These are phyloP conservation scores for Zaprionus capensis DNA, from an alignment of 1,140 invertebrate species.

Conservation along the genomic window DNA sequence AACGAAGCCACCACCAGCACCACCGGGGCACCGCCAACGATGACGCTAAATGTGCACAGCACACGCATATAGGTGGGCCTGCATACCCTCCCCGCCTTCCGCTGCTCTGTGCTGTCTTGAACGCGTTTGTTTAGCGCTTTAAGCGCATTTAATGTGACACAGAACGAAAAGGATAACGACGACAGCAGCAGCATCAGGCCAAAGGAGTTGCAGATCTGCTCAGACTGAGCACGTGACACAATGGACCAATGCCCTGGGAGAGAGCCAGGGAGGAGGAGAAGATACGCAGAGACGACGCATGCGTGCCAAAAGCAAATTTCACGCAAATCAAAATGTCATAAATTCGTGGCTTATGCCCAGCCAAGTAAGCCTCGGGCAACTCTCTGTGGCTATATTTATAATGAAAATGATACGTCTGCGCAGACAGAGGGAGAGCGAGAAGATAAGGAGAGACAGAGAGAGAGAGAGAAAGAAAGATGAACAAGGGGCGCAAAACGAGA, in stretches of 20 bases:
- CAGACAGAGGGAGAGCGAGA: not conserved
- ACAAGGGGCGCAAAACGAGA: conserved; percentile 29
- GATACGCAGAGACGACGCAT: conserved; percentile 60
- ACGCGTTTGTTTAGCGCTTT: conserved; percentile 78
- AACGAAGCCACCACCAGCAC: conserved; percentile 47
- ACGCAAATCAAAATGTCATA: conserved; percentile 84
- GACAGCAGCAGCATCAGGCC: conserved; percentile 48
- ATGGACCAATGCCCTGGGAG: conserved; percentile 38
- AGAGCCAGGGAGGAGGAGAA: conserved; percentile 8
- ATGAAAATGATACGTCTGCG: conserved; percentile 79
- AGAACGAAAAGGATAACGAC: conserved; percentile 83
- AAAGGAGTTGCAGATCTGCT: conserved; percentile 18
- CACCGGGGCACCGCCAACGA: conserved; percentile 73
- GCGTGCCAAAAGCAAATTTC: conserved; percentile 84
- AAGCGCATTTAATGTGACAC: conserved; percentile 83
- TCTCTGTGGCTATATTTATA: conserved; percentile 67
- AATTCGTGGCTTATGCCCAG: conserved; percentile 77
- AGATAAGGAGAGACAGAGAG: not conserved
- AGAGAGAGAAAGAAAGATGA: conserved; percentile 17
- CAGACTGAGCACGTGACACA: conserved; percentile 72
- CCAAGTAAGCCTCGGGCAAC: conserved; percentile 25
- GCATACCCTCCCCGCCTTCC: not conserved
- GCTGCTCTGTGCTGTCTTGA: conserved; percentile 38
- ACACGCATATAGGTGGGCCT: conserved; percentile 79
- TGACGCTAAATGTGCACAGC: conserved; percentile 75